A percentile compares a stretch with the other conserved stretches of the same genome.
phyloP scores from a whole-genome alignment of 1,140 invertebrate species.

The Drosophila yakuba region DNA sequence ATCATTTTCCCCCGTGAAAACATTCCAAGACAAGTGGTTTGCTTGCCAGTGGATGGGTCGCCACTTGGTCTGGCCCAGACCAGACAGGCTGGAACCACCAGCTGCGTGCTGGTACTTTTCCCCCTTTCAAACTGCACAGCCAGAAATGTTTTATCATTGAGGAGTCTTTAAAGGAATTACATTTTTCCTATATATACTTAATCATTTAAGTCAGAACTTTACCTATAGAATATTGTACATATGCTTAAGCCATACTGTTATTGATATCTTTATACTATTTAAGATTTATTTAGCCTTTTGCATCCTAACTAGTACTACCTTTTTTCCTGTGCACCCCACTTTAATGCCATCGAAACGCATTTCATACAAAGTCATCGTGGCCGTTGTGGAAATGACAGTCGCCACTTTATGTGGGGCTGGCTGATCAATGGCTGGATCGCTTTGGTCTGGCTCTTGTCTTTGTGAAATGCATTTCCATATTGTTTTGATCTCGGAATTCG shows the following conservation, averaged over 20 bases:
- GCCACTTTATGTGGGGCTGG: conserved; percentile 79
- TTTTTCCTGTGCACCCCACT: conserved; percentile 24
- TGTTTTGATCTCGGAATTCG: conserved; percentile 79
- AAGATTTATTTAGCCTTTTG: no score
- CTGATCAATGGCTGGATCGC: conserved; percentile 70
- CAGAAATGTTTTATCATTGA: not conserved
- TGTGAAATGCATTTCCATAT: conserved; percentile 78
- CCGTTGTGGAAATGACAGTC: conserved; percentile 70
- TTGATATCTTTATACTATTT: no score
- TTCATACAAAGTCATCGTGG: conserved; percentile 78
- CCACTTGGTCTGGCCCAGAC: conserved; percentile 71
- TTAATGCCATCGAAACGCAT: conserved; percentile 63
- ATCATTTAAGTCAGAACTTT: no score
- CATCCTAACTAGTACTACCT: no score
- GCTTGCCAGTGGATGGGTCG: conserved; percentile 50
- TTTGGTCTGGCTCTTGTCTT: conserved; percentile 54
- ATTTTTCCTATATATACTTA: no score
- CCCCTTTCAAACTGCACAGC: not conserved
- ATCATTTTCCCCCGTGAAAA: conserved; percentile 69
- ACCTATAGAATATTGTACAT: no score
- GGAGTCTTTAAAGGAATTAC: not conserved
- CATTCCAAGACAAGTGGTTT: conserved; percentile 63
- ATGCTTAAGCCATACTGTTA: no score
- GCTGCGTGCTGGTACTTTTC: conserved; percentile 39
- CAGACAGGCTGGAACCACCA: conserved; percentile 80